phyloP scores from a whole-genome alignment of 2,113 vertebrate genomes.

The Melanocharis versteri region DNA sequence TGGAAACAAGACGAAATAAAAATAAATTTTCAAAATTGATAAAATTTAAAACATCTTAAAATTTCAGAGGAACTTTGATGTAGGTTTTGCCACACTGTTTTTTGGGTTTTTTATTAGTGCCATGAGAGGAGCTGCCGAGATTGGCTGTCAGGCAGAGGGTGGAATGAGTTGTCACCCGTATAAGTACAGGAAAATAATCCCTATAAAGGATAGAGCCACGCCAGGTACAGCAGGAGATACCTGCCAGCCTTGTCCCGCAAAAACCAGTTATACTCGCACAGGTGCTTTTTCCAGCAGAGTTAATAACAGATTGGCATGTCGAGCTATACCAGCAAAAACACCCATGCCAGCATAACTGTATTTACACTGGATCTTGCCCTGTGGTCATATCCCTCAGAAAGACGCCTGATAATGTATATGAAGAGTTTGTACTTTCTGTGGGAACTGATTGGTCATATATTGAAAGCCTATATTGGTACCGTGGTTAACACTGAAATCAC shows the following conservation, averaged over 20 bases:
- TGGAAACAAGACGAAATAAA: neutral
- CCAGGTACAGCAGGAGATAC: neutral
- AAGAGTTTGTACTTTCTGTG: neutral
- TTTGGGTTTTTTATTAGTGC: neutral
- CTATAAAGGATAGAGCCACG: rapidly evolving
- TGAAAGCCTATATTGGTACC: neutral
- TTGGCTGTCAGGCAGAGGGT: neutral
- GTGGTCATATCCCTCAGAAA: neutral
- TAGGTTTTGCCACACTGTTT: neutral
- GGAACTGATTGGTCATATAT: neutral
- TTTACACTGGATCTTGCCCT: neutral
- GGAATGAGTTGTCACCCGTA: neutral
- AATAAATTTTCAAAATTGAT: neutral
- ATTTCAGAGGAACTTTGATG: neutral
- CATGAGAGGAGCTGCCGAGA: neutral
- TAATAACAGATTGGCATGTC: neutral
- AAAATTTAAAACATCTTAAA: neutral
- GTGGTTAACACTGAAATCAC: neutral
- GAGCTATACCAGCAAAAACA: neutral
- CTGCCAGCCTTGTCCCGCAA: neutral
- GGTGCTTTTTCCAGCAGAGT: neutral
- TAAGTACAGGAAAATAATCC: neutral
- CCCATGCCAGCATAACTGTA: neutral
- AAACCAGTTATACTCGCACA: neutral
- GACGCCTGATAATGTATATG: neutral